These are phyloP conservation scores for Globia sparganii DNA, from an alignment of 2,888 invertebrate genomes.

Conservation along the genomic window DNA sequence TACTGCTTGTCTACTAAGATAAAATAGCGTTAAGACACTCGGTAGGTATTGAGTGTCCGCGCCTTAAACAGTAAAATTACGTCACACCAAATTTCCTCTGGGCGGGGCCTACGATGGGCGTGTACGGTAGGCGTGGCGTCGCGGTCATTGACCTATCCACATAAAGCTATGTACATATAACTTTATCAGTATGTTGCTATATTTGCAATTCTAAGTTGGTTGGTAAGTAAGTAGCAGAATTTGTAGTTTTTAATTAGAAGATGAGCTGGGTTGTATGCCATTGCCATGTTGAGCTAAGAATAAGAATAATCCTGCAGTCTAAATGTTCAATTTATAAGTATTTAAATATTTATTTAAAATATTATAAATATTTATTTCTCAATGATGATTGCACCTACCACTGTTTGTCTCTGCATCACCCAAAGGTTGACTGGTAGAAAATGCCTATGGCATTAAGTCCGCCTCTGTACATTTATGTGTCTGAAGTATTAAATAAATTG, in stretches of 20 bases:
- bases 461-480: no score
- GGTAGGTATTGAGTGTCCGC: slow-evolving; percentile 23
- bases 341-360: no score
- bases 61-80: slow-evolving; percentile 57
- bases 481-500: no score
- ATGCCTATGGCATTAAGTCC: no score
- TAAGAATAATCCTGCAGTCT: neutral
- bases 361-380: no score
- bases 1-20: slow-evolving; percentile 9
- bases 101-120: slow-evolving; percentile 83
- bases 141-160: slow-evolving; percentile 79
- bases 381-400: no score
- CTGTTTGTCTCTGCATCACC: no score
- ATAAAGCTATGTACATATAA: slow-evolving; percentile 70
- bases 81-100: slow-evolving; percentile 71
- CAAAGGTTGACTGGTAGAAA: no score
- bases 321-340: no score
- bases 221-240: slow-evolving; percentile 29
- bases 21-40: slow-evolving; percentile 24
- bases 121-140: slow-evolving; percentile 80
- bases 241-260: slow-evolving; percentile 39
- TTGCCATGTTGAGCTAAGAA: neutral
- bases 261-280: slow-evolving; percentile 16
- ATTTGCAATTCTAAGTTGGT: slow-evolving; percentile 85
- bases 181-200: slow-evolving; percentile 68